Conservation (phyloP, 2,888 invertebrate species). For the Stenodera caucasica region DNA sequence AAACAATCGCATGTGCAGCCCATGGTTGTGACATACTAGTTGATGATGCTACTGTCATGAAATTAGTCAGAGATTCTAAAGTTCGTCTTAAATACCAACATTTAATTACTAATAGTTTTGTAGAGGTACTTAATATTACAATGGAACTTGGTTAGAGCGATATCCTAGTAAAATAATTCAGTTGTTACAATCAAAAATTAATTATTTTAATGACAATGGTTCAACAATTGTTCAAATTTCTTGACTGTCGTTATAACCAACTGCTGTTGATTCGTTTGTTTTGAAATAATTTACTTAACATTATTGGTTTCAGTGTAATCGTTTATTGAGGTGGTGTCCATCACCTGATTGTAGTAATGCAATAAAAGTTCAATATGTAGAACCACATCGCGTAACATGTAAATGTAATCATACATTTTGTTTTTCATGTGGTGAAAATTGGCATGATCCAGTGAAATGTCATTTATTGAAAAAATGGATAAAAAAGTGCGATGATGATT, state of each 20-base stretch:
- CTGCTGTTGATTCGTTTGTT: neutral
- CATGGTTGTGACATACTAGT: slow-evolving; percentile 97
- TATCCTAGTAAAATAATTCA: neutral
- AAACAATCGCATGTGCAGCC: slow-evolving; percentile 96
- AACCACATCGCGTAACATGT: slow-evolving; percentile 89
- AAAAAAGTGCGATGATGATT: slow-evolving; percentile 98
- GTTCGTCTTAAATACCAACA: slow-evolving; percentile 95
- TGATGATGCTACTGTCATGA: slow-evolving; percentile 96
- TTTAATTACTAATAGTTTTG: slow-evolving; percentile 97
- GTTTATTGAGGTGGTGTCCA: slow-evolving; percentile 96
- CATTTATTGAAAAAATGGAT: slow-evolving; percentile 93
- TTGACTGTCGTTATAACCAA: neutral
- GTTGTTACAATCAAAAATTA: too few relatives aligned
- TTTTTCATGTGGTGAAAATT: slow-evolving; percentile 94
- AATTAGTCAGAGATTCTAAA: slow-evolving; percentile 81
- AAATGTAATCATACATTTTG: slow-evolving; percentile 93
- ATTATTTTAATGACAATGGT: too few relatives aligned
- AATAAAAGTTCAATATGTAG: slow-evolving; percentile 87
- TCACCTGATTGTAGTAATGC: slow-evolving; percentile 97
- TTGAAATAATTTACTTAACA: neutral
- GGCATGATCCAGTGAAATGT: slow-evolving; percentile 99
- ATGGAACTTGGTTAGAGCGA: neutral
- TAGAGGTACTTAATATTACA: slow-evolving; percentile 70
- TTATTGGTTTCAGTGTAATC: slow-evolving; percentile 75
- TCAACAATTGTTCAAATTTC: too few relatives aligned